Conservation (phyloP, 2,888 invertebrate species). For the Cataglyphis rosenhaueri region DNA sequence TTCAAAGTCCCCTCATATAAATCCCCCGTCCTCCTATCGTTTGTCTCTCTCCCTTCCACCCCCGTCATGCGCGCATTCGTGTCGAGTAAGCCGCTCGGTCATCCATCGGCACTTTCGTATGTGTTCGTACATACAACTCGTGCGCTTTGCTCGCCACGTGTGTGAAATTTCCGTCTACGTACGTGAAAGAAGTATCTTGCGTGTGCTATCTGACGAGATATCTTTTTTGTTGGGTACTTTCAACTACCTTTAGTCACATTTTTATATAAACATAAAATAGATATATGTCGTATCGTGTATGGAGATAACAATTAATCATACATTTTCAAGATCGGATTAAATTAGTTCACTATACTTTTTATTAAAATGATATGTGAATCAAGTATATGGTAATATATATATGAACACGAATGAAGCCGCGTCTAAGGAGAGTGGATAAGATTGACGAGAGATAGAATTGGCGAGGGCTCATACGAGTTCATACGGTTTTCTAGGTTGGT, state of each 20-base stretch:
- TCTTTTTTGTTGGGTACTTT: background rate
- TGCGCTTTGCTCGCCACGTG: constrained; percentile 21
- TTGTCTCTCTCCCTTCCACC: constrained; percentile 47
- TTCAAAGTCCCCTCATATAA: constrained; percentile 67
- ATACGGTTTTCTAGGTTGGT: constrained; percentile 65
- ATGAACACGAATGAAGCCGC: background rate
- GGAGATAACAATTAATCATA: background rate
- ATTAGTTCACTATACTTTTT: background rate
- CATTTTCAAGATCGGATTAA: background rate
- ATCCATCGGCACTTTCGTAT: constrained; percentile 60
- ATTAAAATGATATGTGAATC: constrained; percentile 1
- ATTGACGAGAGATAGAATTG: background rate
- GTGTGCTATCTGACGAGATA: background rate
- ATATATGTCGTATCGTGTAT: background rate
- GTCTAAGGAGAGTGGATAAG: background rate
- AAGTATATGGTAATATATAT: background rate
- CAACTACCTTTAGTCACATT: background rate
- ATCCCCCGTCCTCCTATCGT: constrained; percentile 44
- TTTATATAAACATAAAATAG: background rate
- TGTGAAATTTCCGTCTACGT: constrained; percentile 11
- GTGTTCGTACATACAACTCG: constrained; percentile 56
- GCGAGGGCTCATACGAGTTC: constrained; percentile 41
- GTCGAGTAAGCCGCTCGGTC: constrained; percentile 70
- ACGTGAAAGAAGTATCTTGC: constrained; percentile 20
- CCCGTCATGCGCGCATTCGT: constrained; percentile 64